Conservation (phyloP, 2,113 vertebrate species). For the Hypomesus transpacificus region DNA sequence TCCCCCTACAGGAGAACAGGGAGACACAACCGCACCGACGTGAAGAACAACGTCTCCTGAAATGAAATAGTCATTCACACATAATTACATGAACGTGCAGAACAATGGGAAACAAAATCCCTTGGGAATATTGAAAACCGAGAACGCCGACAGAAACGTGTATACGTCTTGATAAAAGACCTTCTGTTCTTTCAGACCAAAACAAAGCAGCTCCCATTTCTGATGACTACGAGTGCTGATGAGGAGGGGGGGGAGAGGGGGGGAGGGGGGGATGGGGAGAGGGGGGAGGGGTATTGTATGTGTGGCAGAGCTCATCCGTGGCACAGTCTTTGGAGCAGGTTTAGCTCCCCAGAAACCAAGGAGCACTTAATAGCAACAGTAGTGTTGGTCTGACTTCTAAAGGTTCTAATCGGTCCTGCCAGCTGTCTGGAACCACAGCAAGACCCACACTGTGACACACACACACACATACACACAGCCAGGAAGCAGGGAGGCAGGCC, state of each 20-base stretch:
- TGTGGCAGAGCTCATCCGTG: too few species aligned
- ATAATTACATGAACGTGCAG: too few species aligned
- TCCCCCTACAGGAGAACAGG: conserved; percentile 79
- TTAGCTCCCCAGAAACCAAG: conserved; percentile 14
- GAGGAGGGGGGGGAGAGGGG: too few species aligned
- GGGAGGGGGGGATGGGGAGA: too few species aligned
- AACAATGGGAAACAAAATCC: too few species aligned
- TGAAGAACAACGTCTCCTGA: neutral
- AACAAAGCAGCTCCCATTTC: too few species aligned
- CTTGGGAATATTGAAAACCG: too few species aligned
- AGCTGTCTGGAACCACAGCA: conserved; percentile 6
- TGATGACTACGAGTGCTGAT: too few species aligned
- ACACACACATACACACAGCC: neutral
- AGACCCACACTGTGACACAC: neutral
- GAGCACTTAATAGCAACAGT: conserved; percentile 14
- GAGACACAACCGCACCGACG: conserved; percentile 9
- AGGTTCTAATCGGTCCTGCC: conserved; percentile 28
- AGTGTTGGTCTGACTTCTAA: neutral
- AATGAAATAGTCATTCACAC: neutral
- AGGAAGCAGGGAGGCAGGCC: conserved; percentile 26
- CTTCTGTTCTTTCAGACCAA: too few species aligned
- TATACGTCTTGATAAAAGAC: too few species aligned
- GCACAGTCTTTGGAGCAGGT: neutral
- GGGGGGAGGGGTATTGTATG: too few species aligned
- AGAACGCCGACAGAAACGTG: too few species aligned